Base-by-base conservation (phyloP, 2,888 invertebrate genomes). In the Anodontia alba region DNA sequence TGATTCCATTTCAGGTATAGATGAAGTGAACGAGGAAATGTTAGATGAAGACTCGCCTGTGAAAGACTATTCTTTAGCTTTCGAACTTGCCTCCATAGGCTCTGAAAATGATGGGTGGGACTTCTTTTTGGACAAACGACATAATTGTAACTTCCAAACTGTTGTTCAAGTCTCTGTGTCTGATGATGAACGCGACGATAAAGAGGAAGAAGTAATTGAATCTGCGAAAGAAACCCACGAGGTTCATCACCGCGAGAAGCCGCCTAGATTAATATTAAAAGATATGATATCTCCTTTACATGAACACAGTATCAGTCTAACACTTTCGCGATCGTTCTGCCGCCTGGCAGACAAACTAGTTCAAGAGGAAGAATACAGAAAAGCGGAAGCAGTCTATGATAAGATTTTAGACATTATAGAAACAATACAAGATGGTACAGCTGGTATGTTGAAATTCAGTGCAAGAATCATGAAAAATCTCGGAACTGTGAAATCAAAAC, bases 391-490 rank as follows among this genome's bases (percentile, higher is more conserved):
- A 36, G 85, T 92, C 29, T 90, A 88, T 83, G 91, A 92, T 74
- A 90, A 92, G 75, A 89, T 91, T 49, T 76, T 91, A 67, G 89
- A 91, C 70, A 91, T 92, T 23, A 81, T 92, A n/a, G 91, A 91
- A 54, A 88, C 90, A n/a, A 91, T 92, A 54, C 91, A 92, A 81
- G 91, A 92, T 81, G 91, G 91, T 15, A 92, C 91, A 12, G 89
- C 89, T 12, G 89, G 90, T 0, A 86, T 91, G 88, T 81, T 92
- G 29, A 83, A 90, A 66, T 90, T 92, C 80, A 90, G 89, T 87
- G 93, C 92, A 29, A 87, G 92, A 42, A 83, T 91, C 12, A 80
- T 93, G 76, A 91, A 92, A 83, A 92, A 91, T 80, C 87, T 92
- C 5, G 94, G 93, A 38, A 90, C 92, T 42, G 90, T 92, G 2